Base-by-base conservation (phyloP, 1,140 invertebrate genomes). In the Aphelenchoides besseyi region DNA sequence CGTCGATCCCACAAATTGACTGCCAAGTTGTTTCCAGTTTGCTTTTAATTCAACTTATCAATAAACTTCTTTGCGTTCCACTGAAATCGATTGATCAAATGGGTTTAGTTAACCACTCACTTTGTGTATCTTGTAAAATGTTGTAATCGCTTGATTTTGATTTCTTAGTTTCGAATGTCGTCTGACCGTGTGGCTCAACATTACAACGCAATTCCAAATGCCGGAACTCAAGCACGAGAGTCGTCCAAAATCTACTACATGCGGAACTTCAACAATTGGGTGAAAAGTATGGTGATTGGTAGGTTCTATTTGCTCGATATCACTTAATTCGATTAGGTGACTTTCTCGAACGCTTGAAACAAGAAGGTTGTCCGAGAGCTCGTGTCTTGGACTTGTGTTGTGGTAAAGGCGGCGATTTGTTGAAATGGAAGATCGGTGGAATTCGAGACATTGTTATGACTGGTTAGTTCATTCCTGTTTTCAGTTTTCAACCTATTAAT, bases 251-350 rank as follows among this genome's bases (percentile, higher is more conserved):
- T 98, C 74, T 91, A 93, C 79, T 91, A 92, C 82, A 88, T 98
- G 86, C 88, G 96, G 74, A 98, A 97, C 86, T 96, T 97, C 83
- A 98, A 98, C 85, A 99, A 99, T 86, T 98, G 95, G 95, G 90
- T 97, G 5, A 98, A 99, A 87, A 91, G 92, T 85, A 92, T 94
- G 87, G 86, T 96, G 0, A 97, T 98, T 78, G 89, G 89, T 90
- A 64, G 41, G 71, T 37, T 64, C 68, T 62, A 61, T 28, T 64
- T 62, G 33, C 41, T 48, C 23, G 28, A 54, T 61, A n/a, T n/a
- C n/a, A n/a, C n/a, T n/a, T 66, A 3, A 29, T 8, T 12, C 64
- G 77, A 69, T 67, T 74, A 85, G 80, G 74, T 57, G 85, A 87
- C 54, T 85, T 80, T 57, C 41, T 85, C 26, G 73, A 84, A 16